Percentiles rank a stretch among this genome's conserved stretches.
Evolutionary conservation across 2,113 vertebrate species (phyloP).

Genomic region (Crotalus tigris): DNA sequence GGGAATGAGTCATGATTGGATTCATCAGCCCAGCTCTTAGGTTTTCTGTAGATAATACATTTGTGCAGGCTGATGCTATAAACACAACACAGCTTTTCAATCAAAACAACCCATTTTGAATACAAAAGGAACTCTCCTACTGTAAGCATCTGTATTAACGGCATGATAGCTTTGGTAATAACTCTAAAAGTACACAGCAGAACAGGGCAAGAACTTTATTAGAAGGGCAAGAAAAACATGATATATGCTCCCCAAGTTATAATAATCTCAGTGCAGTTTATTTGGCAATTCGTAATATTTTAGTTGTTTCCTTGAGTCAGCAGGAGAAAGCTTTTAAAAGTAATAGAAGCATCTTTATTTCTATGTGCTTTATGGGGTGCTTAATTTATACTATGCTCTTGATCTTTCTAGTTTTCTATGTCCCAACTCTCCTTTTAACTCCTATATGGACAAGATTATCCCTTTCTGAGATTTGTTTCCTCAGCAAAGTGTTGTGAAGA

Average conservation of each 20-base stretch:
- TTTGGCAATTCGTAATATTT: neutral
- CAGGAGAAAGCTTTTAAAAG: neutral
- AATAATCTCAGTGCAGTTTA: neutral
- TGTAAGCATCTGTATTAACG: neutral
- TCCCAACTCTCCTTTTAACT: neutral
- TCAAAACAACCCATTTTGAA: constrained; percentile 1
- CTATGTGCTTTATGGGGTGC: neutral
- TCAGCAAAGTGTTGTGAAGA: neutral
- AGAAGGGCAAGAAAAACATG: neutral
- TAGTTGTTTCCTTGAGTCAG: neutral
- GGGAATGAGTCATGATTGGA: constrained; percentile 9
- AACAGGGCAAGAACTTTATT: neutral
- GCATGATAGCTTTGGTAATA: neutral
- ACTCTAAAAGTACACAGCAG: neutral
- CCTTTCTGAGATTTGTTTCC: neutral
- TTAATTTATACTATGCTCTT: neutral
- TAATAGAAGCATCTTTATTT: neutral
- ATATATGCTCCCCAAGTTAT: neutral
- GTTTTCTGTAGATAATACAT: constrained; percentile 4
- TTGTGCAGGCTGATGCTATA: neutral
- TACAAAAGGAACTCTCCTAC: neutral
- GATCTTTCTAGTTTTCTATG: neutral
- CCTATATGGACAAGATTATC: neutral
- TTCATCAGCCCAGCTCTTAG: neutral
- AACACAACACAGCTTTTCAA: constrained; percentile 10